Base-by-base conservation (phyloP, 2,888 invertebrate species). In the Leucoma salicis region DNA sequence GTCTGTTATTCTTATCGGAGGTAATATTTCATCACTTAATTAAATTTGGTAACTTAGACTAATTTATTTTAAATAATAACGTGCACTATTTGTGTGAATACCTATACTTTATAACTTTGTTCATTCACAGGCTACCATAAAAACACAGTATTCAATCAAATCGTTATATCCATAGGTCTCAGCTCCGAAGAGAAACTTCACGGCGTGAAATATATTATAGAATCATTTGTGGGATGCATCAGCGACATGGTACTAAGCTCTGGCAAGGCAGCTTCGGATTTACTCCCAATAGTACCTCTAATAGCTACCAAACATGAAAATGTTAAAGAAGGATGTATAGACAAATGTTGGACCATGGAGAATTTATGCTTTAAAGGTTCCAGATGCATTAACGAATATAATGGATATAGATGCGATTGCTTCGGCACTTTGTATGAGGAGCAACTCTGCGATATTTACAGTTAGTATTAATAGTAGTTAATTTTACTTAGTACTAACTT, bases 381-480 rank as follows among this genome's bases (percentile, higher is more conserved):
- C 18, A 92, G 92, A 49, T 98, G 98, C 77, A 94, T 98, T 48
- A 98, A 98, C 82, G 96, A 96, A 72, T 98, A 97, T 79, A 95
- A 96, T 64, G 94, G 94, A 43, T 92, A 96, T 46, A 94, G 95
- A 12, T 98, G 98, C 74, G 97, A 98, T 75, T 98, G 98, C 78
- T 98, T 97, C 70, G 97, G 96, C 14, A 97, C 97, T 1, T 92
- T 93, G 64, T 97, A 96, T 78, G 97, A 98, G 84, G 98, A 97
- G 57, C 95, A 96, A 63, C 94, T 94, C 57, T 98, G 98, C 84
- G 96, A 97, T 85, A 94, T 96, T 63, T 95, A 95, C 76, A 96
- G 97, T 97, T 90, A 92, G 94, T 21, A 21, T 21, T 21, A 8
- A 21, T 21, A 8, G 8, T 5, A 3, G 21, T 21, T 8, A 21